These are phyloP conservation scores for Dendrophyllia cribrosa DNA, from an alignment of 64 coral and sea anemone species.

Conservation along the genomic window DNA sequence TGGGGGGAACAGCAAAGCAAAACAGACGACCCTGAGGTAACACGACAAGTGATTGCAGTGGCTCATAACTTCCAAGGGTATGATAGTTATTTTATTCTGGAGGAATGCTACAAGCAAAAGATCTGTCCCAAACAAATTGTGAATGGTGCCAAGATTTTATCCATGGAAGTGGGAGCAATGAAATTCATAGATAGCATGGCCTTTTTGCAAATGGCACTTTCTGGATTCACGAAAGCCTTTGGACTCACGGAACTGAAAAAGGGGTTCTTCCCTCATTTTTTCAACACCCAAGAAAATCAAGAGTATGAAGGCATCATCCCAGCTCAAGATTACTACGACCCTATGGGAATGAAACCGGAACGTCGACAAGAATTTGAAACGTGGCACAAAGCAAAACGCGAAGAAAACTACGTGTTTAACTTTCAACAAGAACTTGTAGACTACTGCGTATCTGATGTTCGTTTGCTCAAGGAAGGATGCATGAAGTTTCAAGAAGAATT, in stretches of 20 bases:
- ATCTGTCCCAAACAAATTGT: background rate
- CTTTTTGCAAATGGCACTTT: too few species aligned
- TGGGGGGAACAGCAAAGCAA: background rate
- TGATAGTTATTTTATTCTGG: background rate
- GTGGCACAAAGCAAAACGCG: background rate
- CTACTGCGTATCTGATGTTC: slow-evolving; percentile 24
- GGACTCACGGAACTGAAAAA: too few species aligned
- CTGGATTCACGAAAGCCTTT: too few species aligned
- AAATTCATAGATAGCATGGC: too few species aligned
- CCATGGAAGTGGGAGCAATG: too few species aligned
- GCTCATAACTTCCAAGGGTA: background rate
- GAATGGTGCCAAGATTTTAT: background rate
- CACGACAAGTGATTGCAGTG: background rate
- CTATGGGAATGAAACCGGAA: too few species aligned
- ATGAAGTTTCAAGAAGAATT: background rate
- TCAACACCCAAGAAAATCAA: too few species aligned
- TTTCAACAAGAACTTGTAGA: slow-evolving; percentile 17
- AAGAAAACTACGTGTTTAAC: background rate
- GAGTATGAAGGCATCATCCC: too few species aligned
- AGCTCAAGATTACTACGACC: too few species aligned
- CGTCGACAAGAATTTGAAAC: too few species aligned
- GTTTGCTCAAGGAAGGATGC: background rate
- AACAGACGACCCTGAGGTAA: background rate
- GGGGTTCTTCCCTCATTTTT: too few species aligned
- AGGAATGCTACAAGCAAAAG: background rate